Evolutionary conservation across 2,113 vertebrate species (phyloP).

Genomic region (Podocnemis expansa): DNA sequence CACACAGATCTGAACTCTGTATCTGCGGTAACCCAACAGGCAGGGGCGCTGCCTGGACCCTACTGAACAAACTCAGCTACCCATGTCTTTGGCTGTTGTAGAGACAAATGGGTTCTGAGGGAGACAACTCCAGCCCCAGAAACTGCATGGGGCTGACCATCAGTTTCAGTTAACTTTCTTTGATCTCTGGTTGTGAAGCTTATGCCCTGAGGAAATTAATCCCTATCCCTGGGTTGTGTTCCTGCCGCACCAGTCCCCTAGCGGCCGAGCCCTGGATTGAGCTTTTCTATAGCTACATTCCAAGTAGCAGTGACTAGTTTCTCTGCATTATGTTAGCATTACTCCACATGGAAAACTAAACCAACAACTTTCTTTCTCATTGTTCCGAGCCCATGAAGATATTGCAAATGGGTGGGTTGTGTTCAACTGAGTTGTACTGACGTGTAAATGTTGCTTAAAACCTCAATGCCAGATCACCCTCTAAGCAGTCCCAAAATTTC

Average conservation of each 20-base stretch:
- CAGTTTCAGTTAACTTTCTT: neutral
- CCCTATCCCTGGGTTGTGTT: neutral
- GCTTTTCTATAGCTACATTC: accelerated
- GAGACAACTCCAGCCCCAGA: neutral
- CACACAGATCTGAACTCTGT: neutral
- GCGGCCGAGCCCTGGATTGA: accelerated
- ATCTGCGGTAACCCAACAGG: neutral
- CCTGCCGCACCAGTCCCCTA: neutral
- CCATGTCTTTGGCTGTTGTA: neutral
- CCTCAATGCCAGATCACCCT: accelerated
- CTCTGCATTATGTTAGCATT: accelerated
- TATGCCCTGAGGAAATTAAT: accelerated
- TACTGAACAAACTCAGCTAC: neutral
- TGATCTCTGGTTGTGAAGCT: accelerated
- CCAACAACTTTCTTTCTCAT: accelerated
- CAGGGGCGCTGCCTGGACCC: neutral
- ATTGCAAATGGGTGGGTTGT: accelerated
- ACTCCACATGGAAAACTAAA: neutral
- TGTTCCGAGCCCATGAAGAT: neutral
- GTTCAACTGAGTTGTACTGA: accelerated
- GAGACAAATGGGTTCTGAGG: neutral
- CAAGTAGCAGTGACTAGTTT: accelerated
- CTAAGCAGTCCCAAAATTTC: accelerated
- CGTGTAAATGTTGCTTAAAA: accelerated
- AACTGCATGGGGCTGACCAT: accelerated